Conservation (phyloP, 2,888 invertebrate genomes). For the Chydorus sphaericus region DNA sequence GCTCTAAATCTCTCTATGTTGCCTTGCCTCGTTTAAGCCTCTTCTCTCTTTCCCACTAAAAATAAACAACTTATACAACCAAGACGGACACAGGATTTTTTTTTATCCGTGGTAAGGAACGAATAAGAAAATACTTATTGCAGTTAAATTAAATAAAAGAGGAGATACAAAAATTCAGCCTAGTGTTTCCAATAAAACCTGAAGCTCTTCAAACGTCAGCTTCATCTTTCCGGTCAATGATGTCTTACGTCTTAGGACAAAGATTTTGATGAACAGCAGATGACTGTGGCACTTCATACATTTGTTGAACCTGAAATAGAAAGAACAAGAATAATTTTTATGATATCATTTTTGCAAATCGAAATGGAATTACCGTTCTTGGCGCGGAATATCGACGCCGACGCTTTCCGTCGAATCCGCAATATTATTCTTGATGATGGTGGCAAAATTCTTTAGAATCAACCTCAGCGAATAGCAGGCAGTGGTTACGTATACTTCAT, state of each 20-base stretch:
- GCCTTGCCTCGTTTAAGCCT: neutral
- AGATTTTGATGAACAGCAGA: constrained; percentile 60
- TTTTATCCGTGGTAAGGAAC: too few species aligned
- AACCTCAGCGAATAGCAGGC: constrained; percentile 76
- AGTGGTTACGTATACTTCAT: constrained; percentile 62
- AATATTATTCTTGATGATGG: constrained; percentile 80
- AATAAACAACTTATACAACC: too few species aligned
- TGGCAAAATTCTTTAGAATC: constrained; percentile 80
- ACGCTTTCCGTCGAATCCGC: constrained; percentile 67
- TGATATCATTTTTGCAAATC: neutral
- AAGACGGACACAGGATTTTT: too few species aligned
- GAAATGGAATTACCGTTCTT: constrained; percentile 51
- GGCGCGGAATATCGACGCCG: constrained; percentile 86
- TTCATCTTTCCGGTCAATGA: constrained; percentile 62
- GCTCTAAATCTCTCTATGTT: neutral
- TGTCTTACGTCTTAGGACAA: constrained; percentile 67
- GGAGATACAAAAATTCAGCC: constrained; percentile 25
- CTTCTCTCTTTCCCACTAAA: too few species aligned
- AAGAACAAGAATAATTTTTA: neutral
- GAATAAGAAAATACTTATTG: too few species aligned
- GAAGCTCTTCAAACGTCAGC: constrained; percentile 61
- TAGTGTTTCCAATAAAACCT: constrained; percentile 44
- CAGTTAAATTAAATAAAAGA: too few species aligned
- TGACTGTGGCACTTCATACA: constrained; percentile 76
- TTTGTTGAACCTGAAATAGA: constrained; percentile 50